Evolutionary conservation across 2,888 invertebrate genomes (phyloP).

Genomic region (Drosophila merina): DNA sequence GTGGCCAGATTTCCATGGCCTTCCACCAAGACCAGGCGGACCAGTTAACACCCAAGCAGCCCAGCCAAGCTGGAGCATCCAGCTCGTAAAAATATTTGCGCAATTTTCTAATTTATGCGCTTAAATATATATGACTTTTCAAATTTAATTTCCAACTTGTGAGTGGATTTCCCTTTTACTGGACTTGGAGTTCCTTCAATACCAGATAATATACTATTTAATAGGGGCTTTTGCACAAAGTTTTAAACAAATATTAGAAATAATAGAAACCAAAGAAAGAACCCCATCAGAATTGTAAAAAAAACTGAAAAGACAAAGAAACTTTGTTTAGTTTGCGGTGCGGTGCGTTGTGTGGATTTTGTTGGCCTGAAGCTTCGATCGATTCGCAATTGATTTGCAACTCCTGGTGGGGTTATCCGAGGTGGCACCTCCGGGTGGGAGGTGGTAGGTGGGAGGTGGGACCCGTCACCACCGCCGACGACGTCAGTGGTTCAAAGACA

Average conservation of each 20-base stretch:
- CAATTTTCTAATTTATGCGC: slow-evolving; percentile 1
- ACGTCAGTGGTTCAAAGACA: slow-evolving; percentile 57
- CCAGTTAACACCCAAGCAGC: neutral
- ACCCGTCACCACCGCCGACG: neutral
- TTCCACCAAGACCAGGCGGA: neutral
- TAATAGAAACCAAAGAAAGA: no score
- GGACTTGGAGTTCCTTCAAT: no score
- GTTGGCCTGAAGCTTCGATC: slow-evolving; percentile 6
- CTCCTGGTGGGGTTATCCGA: slow-evolving; percentile 9
- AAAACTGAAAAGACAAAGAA: no score
- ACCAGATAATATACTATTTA: no score
- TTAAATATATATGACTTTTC: neutral
- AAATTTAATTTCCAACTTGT: neutral
- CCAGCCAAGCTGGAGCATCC: neutral
- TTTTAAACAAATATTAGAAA: no score
- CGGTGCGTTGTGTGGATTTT: neutral
- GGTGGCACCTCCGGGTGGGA: neutral
- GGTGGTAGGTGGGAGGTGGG: neutral
- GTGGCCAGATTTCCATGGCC: slow-evolving; percentile 19
- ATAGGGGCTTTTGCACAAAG: no score
- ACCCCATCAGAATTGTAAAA: no score
- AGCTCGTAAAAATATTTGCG: slow-evolving; percentile 1
- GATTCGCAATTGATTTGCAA: slow-evolving; percentile 29
- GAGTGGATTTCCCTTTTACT: no score
- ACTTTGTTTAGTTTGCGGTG: neutral